Evolutionary conservation across 2,888 invertebrate species (phyloP), one percentile per base, ranked within the genome.

Genomic region (Sycophila texana): DNA sequence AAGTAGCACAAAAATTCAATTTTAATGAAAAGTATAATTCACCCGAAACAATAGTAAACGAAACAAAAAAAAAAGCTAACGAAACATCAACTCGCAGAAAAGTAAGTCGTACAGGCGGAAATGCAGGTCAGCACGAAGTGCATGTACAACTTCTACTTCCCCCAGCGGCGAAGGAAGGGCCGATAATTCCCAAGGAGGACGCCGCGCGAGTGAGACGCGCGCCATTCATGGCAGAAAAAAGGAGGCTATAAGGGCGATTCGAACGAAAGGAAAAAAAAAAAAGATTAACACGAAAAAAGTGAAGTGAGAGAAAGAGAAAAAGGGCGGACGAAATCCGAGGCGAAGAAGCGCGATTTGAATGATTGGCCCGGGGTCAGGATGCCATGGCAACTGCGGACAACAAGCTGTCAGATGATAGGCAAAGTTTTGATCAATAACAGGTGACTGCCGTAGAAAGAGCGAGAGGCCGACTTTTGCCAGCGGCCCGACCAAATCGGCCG

Each of bases 401-500:
- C 90, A 90, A 90, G 87, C 88, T 89, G 89, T 89, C 89, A 88
- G 89, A 90, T 90, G 88, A 90, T 89, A 88, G 89, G 88, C 82
- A 89, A 88, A 89, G 84, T 89, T 89, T 90, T 90, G 89, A 90
- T 90, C 90, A 90, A 90, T 90, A 90, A 90, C 86, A 86, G 86
- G 88, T 89, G 88, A 89, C 89, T 88, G 85, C 80, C 83, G 74
- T 85, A 84, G 61, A 87, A 86, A 7, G 83, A 87, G 60, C 85
- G 88, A 65, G 65, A 65, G 60, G 10, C 20, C 60, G 58, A 66
- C 67, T 63, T 72, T 12, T 73, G 39, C 39, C 51, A 18, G 30
- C 68, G 47, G 68, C 63, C 61, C 39, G 65, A 53, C 16, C 18
- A 30, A 53, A 13, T 18, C 51, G 39, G 39, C 26, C 10, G 5